Evolutionary conservation across 2,113 vertebrate species (phyloP).

Genomic region (Poicephalus meyeri): DNA sequence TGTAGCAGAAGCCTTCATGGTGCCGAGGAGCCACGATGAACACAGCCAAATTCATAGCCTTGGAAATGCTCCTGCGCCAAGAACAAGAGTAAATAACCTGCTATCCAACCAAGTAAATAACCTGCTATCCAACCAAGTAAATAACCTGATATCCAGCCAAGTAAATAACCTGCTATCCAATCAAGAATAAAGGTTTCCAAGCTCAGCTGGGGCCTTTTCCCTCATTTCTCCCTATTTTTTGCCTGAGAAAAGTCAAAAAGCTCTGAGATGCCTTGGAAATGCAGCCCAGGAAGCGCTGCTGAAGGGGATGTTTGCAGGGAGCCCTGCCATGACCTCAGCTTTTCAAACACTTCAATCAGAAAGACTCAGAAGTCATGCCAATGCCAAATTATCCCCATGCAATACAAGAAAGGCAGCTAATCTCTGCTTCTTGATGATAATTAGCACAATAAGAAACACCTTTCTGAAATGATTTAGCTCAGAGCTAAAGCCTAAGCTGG

Average conservation of each 20-base stretch:
- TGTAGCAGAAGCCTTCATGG: not conserved
- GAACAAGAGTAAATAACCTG: conserved; percentile 46
- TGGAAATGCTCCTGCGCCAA: not conserved
- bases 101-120: conserved; percentile 39
- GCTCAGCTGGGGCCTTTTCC: conserved; percentile 40
- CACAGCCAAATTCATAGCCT: conserved; percentile 25
- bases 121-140: conserved; percentile 41
- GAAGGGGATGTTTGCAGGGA: conserved; percentile 50
- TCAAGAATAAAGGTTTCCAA: conserved; percentile 50
- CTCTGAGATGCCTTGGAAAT: conserved; percentile 24
- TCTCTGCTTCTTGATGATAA: conserved; percentile 5
- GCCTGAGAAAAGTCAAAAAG: conserved; percentile 38
- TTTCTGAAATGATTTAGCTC: not conserved
- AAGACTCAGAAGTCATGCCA: conserved; percentile 2
- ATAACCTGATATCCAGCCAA: not conserved
- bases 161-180: conserved; percentile 67
- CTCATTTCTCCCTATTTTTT: not conserved
- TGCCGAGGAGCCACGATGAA: not conserved
- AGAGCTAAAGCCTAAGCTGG: not conserved
- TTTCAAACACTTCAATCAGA: conserved; percentile 41
- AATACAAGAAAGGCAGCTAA: conserved; percentile 22
- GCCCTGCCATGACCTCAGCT: conserved; percentile 52
- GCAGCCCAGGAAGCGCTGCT: not conserved
- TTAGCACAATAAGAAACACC: conserved; percentile 52
- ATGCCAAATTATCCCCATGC: conserved; percentile 34